Conservation (phyloP, 2,888 invertebrate genomes). For the Rotaria macrura region DNA sequence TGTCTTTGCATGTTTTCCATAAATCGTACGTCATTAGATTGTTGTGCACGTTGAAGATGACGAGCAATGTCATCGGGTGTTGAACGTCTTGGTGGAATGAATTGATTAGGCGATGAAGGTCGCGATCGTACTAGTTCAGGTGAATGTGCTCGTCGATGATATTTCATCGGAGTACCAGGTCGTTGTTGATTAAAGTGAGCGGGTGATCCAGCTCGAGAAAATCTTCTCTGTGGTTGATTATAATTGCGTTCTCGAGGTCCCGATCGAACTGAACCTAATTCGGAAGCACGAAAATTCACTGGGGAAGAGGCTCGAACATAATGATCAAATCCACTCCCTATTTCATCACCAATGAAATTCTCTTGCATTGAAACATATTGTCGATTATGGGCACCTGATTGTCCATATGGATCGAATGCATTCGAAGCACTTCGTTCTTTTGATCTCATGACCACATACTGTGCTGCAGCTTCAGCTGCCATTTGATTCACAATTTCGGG, state of each 20-base stretch:
- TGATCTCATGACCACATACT: background rate
- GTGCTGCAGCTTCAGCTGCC: background rate
- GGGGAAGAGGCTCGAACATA: background rate
- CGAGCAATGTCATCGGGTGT: background rate
- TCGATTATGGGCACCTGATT: background rate
- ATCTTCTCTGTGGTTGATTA: background rate
- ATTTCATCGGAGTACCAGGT: background rate
- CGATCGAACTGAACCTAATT: background rate
- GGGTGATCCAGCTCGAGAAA: background rate
- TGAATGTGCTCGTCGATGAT: background rate
- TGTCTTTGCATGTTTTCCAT: background rate
- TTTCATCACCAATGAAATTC: too few relatives aligned
- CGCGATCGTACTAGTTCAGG: background rate
- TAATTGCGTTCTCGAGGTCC: background rate
- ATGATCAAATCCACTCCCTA: accelerated
- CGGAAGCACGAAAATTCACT: background rate
- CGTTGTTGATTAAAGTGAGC: background rate
- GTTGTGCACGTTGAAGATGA: background rate
- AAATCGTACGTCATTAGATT: background rate
- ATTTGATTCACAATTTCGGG: background rate
- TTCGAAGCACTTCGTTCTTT: background rate
- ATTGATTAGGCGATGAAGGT: background rate
- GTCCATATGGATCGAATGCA: too few relatives aligned
- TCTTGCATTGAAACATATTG: background rate
- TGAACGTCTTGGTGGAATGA: background rate